phyloP scores from a whole-genome alignment of 2,113 vertebrate species.

The Aldabrachelys gigantea region DNA sequence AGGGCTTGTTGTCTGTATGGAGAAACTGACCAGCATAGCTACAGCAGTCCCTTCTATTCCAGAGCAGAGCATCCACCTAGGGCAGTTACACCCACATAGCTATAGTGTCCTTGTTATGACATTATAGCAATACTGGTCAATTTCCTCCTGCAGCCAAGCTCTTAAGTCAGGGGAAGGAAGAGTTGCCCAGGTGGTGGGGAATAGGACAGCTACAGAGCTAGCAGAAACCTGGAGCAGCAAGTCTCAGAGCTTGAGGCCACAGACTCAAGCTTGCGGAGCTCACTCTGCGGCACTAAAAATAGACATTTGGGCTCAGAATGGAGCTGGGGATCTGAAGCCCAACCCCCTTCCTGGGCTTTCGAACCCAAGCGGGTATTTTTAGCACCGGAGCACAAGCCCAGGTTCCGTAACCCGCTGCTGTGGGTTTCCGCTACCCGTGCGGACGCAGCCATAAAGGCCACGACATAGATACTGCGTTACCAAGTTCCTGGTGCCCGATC shows the following conservation, averaged over 20 bases:
- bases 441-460: fast-evolving
- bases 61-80: not conserved
- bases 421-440: not conserved
- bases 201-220: not conserved
- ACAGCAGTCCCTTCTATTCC: not conserved
- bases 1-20: not conserved
- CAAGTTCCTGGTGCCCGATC: not conserved
- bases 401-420: not conserved
- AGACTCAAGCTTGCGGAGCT: not conserved
- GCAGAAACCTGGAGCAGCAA: not conserved
- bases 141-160: not conserved
- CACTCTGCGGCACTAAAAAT: not conserved
- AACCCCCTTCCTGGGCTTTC: not conserved
- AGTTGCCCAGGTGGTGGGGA: not conserved
- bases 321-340: not conserved
- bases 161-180: not conserved
- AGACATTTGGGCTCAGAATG: not conserved
- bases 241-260: not conserved
- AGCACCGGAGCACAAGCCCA: not conserved
- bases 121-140: not conserved
- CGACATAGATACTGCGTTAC: fast-evolving
- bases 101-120: not conserved
- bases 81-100: not conserved
- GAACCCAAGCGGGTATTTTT: not conserved
- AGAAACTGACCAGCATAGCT: not conserved